Base-by-base conservation (phyloP, 1,140 invertebrate species). In the Temnothorax curvispinosus region DNA sequence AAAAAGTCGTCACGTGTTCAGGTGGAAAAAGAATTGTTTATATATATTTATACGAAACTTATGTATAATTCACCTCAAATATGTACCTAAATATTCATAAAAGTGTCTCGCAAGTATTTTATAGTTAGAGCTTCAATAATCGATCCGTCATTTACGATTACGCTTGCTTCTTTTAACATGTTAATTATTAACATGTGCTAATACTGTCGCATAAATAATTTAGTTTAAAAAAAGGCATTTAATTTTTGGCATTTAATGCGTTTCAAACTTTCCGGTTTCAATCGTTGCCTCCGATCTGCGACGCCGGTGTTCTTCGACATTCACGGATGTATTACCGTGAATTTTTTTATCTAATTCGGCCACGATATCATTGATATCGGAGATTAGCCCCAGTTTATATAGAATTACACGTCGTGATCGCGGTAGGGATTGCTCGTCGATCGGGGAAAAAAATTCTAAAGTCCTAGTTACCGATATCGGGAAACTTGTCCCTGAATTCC, bases 311-410 rank as follows among this genome's bases (percentile, higher is more conserved):
- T 27, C 60, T 38, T 50, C 18, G 60, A 50, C 11, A 32, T 64
- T 78, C 3, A 18, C 47, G 27, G 15, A 50, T 65, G 35, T 4
- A 21, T 21, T 21, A 52, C 8, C 44, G n/a, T 8, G n/a, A 65
- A 52, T 27, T 78, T 65, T 65, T 80, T 80, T 80, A 80, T 80
- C 60, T 80, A 67, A 81, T 32, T 71, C 50, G 65, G 4, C 5
- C 50, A 56, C 65, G 78, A 58, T 81, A 72, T 56, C 38, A n/a
- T 41, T 38, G 64, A 72, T 80, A 41, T 27, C 64, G 18, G 8
- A 76, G 54, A 44, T 54, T 41, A 56, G 35, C 35, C 6, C 3
- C 52, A 56, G 15, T 13, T 56, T 18, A 72, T 18, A 72, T 56
- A 47, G 11, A 71, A 44, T 44, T 27, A 21, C 18, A 11, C 13